Base-by-base conservation (phyloP, 2,113 vertebrate species). In the Ramphastos sulfuratus region DNA sequence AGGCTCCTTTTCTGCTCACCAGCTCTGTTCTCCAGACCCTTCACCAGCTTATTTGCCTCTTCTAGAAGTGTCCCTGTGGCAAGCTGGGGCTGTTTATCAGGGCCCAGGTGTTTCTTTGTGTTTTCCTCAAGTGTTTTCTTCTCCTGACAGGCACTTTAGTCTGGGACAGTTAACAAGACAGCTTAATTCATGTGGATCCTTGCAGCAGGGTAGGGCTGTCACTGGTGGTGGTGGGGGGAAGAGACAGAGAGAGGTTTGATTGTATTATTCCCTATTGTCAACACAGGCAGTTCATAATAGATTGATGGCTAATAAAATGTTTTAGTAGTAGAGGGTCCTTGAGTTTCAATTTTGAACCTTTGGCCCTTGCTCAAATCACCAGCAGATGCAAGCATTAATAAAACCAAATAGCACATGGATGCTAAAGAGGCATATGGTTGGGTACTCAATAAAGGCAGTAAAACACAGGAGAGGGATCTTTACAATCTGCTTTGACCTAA, bases 281-380 rank as follows among this genome's bases (percentile, higher is more conserved):
- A 94, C 93, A 92, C 6, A 24, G 87, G 79, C 87, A 78, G 89
- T 96, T 94, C 96, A 35, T 52, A 92, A 89, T 30, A 93, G 92
- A 96, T 95, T 92, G 89, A 95, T 91, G 93, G 82, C 91, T 69
- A 92, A 91, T 96, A 94, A 96, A 96, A 95, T 92, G 85, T 91
- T 95, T 90, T 83, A 94, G 91, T 75, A 78, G 75, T 52, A 72
- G 85, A 93, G 93, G 93, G 87, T 96, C 93, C 93, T 95, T 93
- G 82, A 96, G 93, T 94, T 95, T 82, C 93, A 76, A 92, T 96
- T 93, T 90, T 91, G 91, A 92, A 95, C 93, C 95, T 94, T 92
- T 95, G 94, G 87, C 93, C 94, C 89, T 77, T 44, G 76, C 79
- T 96, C 82, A 94, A 95, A 96, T 94, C 91, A 80, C 82, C 73